phyloP scores from a whole-genome alignment of 2,797 vertebrate genomes.

The Manis pentadactyla region DNA sequence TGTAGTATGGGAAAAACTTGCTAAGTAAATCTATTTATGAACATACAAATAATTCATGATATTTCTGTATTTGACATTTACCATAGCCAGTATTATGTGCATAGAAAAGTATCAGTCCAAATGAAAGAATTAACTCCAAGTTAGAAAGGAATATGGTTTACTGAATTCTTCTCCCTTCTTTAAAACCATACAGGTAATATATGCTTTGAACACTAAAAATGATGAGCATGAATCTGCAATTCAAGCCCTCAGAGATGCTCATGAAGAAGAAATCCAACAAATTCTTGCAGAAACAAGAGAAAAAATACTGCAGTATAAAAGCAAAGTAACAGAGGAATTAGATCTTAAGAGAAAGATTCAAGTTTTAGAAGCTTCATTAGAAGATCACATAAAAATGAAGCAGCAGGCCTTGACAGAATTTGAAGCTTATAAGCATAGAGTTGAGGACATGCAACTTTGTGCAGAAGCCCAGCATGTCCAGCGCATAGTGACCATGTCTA shows the following conservation, averaged over 20 bases:
- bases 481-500: slow-evolving; percentile 96
- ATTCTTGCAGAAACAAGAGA: slow-evolving; percentile 98
- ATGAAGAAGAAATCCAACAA: slow-evolving; percentile 99
- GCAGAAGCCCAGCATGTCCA: slow-evolving; percentile 98
- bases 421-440: slow-evolving; percentile 95
- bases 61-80: slow-evolving; percentile 32
- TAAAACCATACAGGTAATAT: slow-evolving; percentile 93
- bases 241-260: slow-evolving; percentile 97
- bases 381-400: slow-evolving; percentile 97
- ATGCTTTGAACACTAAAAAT: slow-evolving; percentile 99
- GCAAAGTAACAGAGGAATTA: slow-evolving; percentile 95
- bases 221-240: slow-evolving; percentile 98
- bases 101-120: not conserved
- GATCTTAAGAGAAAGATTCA: slow-evolving; percentile 97
- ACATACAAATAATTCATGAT: not conserved
- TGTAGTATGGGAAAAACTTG: not conserved
- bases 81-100: not conserved
- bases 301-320: slow-evolving; percentile 96
- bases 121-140: slow-evolving; percentile 17
- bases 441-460: slow-evolving; percentile 98
- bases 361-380: slow-evolving; percentile 96
- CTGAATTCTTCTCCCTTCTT: slow-evolving; percentile 50
- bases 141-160: slow-evolving; percentile 17
- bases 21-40: not conserved
- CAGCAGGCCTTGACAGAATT: slow-evolving; percentile 97